Evolutionary conservation across 1,140 invertebrate genomes (phyloP).

Genomic region (Drosophila kohkoa): DNA sequence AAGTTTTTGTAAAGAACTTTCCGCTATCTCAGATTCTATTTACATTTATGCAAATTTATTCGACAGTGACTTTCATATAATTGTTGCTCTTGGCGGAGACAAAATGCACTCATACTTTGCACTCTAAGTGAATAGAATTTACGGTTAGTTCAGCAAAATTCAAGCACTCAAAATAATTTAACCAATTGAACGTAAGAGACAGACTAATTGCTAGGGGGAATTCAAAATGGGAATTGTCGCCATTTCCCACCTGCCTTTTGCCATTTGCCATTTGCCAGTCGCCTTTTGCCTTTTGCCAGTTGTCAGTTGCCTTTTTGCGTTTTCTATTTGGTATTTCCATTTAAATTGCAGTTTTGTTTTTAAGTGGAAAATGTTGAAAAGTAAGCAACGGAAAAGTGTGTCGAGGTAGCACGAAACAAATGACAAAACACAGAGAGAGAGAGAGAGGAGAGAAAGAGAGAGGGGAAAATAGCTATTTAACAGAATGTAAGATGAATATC

Average conservation of each 20-base stretch:
- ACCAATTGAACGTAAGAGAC: slow-evolving; percentile 69
- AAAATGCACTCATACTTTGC: slow-evolving; percentile 15
- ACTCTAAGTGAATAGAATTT: slow-evolving; percentile 24
- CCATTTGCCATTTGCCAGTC: slow-evolving; percentile 21
- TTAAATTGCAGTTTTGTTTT: slow-evolving; percentile 32
- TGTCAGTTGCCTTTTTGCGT: slow-evolving; percentile 12
- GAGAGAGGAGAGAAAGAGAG: not conserved
- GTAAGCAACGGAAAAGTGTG: slow-evolving; percentile 30
- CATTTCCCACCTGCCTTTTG: slow-evolving; percentile 23
- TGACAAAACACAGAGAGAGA: not conserved
- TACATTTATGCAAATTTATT: slow-evolving; percentile 62
- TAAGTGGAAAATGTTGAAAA: slow-evolving; percentile 28
- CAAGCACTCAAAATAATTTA: slow-evolving; percentile 65
- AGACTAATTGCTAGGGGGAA: slow-evolving; percentile 70
- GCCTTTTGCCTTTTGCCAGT: not conserved
- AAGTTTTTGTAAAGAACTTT: not conserved
- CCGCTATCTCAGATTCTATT: slow-evolving; percentile 13
- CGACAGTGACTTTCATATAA: slow-evolving; percentile 59
- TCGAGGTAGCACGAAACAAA: slow-evolving; percentile 3
- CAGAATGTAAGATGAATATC: slow-evolving; percentile 34
- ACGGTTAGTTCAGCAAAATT: slow-evolving; percentile 42
- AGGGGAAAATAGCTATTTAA: not conserved
- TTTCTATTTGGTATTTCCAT: slow-evolving; percentile 46
- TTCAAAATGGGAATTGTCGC: slow-evolving; percentile 35
- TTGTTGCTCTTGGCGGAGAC: slow-evolving; percentile 16